Evolutionary conservation across 1,140 invertebrate genomes (phyloP).

Genomic region (Homalodisca vitripennis): DNA sequence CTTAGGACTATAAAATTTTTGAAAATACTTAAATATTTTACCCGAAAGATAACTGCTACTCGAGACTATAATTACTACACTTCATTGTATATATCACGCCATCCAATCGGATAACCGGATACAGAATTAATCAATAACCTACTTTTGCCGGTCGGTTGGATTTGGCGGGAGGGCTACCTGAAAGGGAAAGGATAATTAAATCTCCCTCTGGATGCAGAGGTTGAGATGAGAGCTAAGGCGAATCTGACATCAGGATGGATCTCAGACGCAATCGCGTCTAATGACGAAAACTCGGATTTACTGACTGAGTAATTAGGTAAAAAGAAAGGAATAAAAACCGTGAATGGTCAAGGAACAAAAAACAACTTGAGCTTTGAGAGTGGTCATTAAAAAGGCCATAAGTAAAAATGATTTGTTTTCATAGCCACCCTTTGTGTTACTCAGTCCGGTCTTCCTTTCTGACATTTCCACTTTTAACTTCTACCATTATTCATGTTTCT

Average conservation of each 20-base stretch:
- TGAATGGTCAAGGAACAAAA: conserved; percentile 19
- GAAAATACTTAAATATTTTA: too few relatives aligned
- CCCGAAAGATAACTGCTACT: too few relatives aligned
- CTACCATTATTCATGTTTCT: too few relatives aligned
- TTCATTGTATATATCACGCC: too few relatives aligned
- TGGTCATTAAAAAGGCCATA: conserved; percentile 25
- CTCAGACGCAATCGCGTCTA: neutral
- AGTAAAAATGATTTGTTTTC: conserved; percentile 21
- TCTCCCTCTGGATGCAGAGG: neutral
- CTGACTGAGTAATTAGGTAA: conserved; percentile 11
- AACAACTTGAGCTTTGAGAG: conserved; percentile 6
- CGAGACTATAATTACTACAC: too few relatives aligned
- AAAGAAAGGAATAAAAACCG: conserved; percentile 10
- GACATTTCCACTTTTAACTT: too few relatives aligned
- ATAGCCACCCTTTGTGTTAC: conserved; percentile 10
- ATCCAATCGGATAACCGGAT: neutral
- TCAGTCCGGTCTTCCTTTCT: neutral
- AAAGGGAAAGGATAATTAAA: neutral
- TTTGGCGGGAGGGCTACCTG: neutral
- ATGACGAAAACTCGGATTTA: neutral
- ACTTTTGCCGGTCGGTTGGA: neutral
- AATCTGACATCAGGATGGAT: neutral
- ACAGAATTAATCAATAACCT: neutral
- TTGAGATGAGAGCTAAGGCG: neutral
- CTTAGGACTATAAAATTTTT: too few relatives aligned